Evolutionary conservation across 2,888 invertebrate species (phyloP).

Genomic region (Scrobipalpa costella): DNA sequence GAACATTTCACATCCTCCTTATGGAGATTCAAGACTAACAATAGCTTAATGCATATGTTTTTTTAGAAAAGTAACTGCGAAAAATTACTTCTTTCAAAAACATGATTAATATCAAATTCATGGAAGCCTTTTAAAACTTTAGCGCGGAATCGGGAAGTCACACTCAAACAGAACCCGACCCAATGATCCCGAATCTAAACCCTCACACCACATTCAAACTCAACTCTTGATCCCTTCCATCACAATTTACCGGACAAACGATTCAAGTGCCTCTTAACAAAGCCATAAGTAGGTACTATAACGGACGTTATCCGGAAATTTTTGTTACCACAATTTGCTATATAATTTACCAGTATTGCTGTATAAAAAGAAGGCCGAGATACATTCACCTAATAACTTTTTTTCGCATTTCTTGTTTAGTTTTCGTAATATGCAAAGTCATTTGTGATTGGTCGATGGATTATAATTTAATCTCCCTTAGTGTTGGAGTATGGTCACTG

Average conservation of each 20-base stretch:
- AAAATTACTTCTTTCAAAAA: no score
- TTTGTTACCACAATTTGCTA: conserved; percentile 11
- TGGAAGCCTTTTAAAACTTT: no score
- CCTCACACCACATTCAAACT: conserved; percentile 15
- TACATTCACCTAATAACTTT: conserved; percentile 20
- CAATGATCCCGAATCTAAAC: neutral
- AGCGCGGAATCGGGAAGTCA: neutral
- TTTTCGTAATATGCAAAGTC: conserved; percentile 22
- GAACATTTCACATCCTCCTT: no score
- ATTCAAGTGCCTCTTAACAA: conserved; percentile 22
- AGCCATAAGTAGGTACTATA: conserved; percentile 20
- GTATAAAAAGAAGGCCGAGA: conserved; percentile 19
- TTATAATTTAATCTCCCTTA: conserved; percentile 26
- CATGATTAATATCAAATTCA: no score
- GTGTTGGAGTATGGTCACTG: conserved; percentile 6
- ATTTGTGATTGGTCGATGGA: conserved; percentile 18
- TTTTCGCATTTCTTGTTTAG: conserved; percentile 4
- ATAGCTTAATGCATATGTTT: no score
- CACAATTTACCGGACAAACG: conserved; percentile 26
- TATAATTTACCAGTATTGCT: conserved; percentile 2
- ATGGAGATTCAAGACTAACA: no score
- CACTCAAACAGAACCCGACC: neutral
- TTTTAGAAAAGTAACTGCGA: no score
- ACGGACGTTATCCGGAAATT: conserved; percentile 20
- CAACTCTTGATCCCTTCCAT: conserved; percentile 24